A percentile compares a stretch with the other conserved stretches of the same genome.
Conservation (phyloP, 30 jellyfish, hydroid and myxozoan genomes). For the Chrysaora quinquecirrha region DNA sequence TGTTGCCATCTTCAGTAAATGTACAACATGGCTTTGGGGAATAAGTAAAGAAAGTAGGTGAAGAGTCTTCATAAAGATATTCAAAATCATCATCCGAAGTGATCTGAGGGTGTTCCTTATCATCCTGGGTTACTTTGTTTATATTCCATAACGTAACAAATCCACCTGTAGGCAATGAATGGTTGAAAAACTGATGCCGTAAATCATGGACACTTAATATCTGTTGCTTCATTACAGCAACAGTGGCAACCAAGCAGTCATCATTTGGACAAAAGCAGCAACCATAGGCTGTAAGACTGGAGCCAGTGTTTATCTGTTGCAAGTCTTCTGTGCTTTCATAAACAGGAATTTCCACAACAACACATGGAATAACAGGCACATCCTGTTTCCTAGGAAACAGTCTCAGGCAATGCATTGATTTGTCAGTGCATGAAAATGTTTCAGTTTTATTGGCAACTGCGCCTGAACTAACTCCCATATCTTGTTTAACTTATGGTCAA, state of each 20-base stretch:
- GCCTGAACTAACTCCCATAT: too few species aligned
- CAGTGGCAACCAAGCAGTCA: constrained; percentile 36
- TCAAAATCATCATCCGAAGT: not conserved
- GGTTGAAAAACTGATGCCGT: not conserved
- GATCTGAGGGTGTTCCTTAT: not conserved
- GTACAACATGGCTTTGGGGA: constrained; percentile 69
- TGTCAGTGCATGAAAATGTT: not conserved
- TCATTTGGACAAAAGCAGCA: constrained; percentile 61
- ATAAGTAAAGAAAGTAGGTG: constrained; percentile 48
- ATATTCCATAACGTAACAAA: constrained; percentile 55
- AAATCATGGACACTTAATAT: constrained; percentile 1
- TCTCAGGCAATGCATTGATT: not conserved
- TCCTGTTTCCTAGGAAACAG: constrained; percentile 42
- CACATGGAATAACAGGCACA: constrained; percentile 31
- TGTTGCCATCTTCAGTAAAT: constrained; percentile 51
- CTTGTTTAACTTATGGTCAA: too few species aligned
- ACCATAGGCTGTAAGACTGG: constrained; percentile 41
- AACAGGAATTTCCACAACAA: constrained; percentile 43
- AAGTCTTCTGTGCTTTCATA: constrained; percentile 39
- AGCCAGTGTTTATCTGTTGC: constrained; percentile 9
- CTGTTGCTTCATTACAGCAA: constrained; percentile 26
- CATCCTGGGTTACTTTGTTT: not conserved
- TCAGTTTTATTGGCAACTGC: not conserved
- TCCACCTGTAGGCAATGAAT: constrained; percentile 61
- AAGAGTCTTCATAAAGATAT: constrained; percentile 17